Percentiles rank a stretch among this genome's conserved stretches.
Conservation (phyloP, 2,797 vertebrate genomes). For the Spinus olivaceus region DNA sequence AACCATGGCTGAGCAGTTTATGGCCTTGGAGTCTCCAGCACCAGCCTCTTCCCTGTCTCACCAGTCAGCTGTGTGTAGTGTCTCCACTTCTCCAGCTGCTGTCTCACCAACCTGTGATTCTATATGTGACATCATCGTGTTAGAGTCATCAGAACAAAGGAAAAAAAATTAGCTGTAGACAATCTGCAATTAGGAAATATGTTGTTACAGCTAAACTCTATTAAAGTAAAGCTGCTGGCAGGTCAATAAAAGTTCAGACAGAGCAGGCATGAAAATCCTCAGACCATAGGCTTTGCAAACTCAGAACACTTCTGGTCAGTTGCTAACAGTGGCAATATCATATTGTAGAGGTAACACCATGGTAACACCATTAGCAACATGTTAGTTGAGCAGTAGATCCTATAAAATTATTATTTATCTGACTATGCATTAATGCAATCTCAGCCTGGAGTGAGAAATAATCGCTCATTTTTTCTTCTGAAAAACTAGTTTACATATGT, state of each 20-base stretch:
- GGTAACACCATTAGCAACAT: neutral
- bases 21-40: neutral
- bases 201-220: neutral
- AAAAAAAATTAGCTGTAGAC: neutral
- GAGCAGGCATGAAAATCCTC: neutral
- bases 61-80: neutral
- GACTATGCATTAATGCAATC: neutral
- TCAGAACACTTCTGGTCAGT: neutral
- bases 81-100: neutral
- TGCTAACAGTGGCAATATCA: neutral
- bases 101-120: neutral
- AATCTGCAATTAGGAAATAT: neutral
- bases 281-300: neutral
- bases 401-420: neutral
- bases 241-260: neutral
- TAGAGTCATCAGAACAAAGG: neutral
- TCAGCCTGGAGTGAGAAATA: neutral
- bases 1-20: neutral
- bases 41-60: neutral
- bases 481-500: neutral
- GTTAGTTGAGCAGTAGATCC: neutral
- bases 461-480: neutral
- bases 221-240: neutral
- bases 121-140: accelerated
- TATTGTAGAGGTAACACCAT: neutral